Percentiles rank a stretch among this genome's conserved stretches.
Evolutionary conservation across 2,797 vertebrate species (phyloP).

Genomic region (Luscinia megarhynchos): DNA sequence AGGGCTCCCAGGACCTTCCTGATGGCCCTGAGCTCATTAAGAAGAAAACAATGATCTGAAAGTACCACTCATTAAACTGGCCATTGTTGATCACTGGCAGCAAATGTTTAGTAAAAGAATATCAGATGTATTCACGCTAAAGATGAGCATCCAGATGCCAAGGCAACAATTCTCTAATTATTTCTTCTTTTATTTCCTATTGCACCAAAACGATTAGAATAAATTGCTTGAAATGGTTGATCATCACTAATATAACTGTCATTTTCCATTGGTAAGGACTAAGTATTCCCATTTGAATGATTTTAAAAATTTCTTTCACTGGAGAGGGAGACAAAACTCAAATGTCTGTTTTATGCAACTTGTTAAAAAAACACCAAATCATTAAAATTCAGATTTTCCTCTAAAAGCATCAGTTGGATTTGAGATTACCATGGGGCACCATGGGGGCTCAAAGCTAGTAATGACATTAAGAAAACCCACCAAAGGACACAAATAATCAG

Average conservation of each 20-base stretch:
- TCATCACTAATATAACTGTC: not conserved
- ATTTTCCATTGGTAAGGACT: not conserved
- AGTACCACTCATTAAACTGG: conserved; percentile 3
- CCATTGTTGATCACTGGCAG: not conserved
- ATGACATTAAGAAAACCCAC: conserved; percentile 6
- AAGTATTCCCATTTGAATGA: not conserved
- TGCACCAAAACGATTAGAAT: not conserved
- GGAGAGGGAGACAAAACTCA: not conserved
- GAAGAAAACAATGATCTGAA: conserved; percentile 9
- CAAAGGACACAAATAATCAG: conserved; percentile 7
- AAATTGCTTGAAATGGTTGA: not conserved
- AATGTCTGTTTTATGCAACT: not conserved
- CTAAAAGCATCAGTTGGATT: conserved; percentile 1
- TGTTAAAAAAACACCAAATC: not conserved
- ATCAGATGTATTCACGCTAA: not conserved
- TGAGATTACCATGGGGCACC: not conserved
- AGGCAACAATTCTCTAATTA: not conserved
- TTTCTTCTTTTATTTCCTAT: not conserved
- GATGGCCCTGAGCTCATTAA: conserved; percentile 29
- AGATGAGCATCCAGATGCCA: not conserved
- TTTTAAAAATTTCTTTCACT: not conserved
- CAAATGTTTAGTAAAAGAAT: not conserved
- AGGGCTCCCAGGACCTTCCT: not conserved
- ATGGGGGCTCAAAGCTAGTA: not conserved
- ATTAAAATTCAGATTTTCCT: conserved; percentile 17